Conservation (phyloP, 1,140 invertebrate genomes). For the Goniozus legneri region DNA sequence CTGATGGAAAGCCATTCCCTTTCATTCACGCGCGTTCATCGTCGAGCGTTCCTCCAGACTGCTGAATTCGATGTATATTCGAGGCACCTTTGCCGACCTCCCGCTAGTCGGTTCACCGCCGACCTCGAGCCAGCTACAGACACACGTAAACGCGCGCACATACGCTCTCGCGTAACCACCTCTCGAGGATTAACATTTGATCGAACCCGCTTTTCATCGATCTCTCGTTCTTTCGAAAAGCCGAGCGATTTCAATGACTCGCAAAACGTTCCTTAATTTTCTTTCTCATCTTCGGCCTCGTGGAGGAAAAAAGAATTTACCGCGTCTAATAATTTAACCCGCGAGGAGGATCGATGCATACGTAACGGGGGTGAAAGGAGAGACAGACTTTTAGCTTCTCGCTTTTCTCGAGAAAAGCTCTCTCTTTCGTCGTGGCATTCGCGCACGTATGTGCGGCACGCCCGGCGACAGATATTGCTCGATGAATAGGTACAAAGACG, state of each 20-base stretch:
- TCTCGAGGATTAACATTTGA: conserved; percentile 8
- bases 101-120: no score
- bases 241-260: no score
- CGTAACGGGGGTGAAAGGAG: not conserved
- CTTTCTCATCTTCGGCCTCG: no score
- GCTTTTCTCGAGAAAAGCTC: conserved; percentile 27
- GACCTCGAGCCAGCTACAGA: not conserved
- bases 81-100: no score
- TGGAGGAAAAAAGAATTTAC: not conserved
- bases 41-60: conserved; percentile 19
- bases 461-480: conserved; percentile 23
- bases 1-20: conserved; percentile 33
- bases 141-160: not conserved
- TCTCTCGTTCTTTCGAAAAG: not conserved
- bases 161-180: conserved; percentile 4
- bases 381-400: conserved; percentile 19
- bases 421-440: conserved; percentile 18
- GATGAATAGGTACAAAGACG: conserved; percentile 24
- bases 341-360: conserved; percentile 16
- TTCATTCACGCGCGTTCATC: conserved; percentile 14
- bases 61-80: conserved; percentile 25
- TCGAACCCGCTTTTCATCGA: not conserved
- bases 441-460: conserved; percentile 11
- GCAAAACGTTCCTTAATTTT: no score
- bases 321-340: not conserved